Percentiles rank a stretch among this genome's conserved stretches.
phyloP scores from a whole-genome alignment of 1,140 invertebrate genomes.

The Cheumatopsyche charites region DNA sequence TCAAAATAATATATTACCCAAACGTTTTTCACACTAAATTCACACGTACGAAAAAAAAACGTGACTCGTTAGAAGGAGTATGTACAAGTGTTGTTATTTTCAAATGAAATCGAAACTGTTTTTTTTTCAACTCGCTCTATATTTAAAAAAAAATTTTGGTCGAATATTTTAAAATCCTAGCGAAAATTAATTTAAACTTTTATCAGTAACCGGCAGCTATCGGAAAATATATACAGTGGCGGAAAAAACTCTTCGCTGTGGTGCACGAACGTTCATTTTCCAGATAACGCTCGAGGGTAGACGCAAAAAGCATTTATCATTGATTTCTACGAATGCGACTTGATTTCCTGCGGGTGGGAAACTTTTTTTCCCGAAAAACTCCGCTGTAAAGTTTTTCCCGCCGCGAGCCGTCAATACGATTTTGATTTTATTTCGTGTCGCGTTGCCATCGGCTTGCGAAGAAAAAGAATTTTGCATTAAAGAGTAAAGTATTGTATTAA shows the following conservation, averaged over 20 bases:
- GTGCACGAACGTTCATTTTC: slow-evolving; percentile 10
- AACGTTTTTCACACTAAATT: too few species aligned
- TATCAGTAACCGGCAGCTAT: not conserved
- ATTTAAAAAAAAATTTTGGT: too few species aligned
- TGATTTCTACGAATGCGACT: slow-evolving; percentile 25
- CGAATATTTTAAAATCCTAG: too few species aligned
- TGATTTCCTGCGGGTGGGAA: slow-evolving; percentile 33
- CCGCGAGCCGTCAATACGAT: slow-evolving; percentile 31
- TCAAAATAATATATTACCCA: slow-evolving; percentile 33
- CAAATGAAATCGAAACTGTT: too few species aligned
- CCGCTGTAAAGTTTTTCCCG: slow-evolving; percentile 17
- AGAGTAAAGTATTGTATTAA: too few species aligned
- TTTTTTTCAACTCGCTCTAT: too few species aligned
- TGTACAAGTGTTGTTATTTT: too few species aligned
- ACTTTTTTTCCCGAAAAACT: slow-evolving; percentile 26
- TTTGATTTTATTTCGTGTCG: slow-evolving; percentile 29
- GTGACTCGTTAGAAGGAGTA: too few species aligned
- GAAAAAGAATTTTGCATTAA: too few species aligned
- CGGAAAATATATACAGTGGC: not conserved
- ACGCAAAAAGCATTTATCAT: slow-evolving; percentile 15
- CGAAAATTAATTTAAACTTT: slow-evolving; percentile 21
- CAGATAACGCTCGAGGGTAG: not conserved
- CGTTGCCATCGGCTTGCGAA: not conserved
- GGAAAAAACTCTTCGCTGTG: too few species aligned
- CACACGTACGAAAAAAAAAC: slow-evolving; percentile 3